Percentiles rank a stretch among this genome's conserved stretches.
These are phyloP conservation scores for Saxidomus purpurata DNA, from an alignment of 1,140 invertebrate genomes.

Conservation along the genomic window DNA sequence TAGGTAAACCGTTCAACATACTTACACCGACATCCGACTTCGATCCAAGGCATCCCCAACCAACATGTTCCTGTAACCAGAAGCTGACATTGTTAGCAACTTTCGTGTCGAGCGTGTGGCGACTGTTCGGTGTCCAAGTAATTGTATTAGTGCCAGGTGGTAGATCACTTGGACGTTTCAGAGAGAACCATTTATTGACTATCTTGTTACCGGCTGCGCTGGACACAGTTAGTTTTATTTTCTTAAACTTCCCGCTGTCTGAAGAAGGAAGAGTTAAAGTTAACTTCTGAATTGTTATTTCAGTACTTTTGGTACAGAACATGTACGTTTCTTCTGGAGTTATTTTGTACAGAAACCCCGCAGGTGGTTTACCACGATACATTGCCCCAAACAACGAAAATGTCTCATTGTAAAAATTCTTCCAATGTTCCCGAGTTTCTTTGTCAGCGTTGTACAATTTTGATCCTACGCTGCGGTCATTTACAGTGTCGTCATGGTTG, in stretches of 20 bases:
- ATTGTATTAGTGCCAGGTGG: not conserved
- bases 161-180: not conserved
- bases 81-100: conserved; percentile 5
- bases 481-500: conserved; percentile 85
- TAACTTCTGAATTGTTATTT: conserved; percentile 5
- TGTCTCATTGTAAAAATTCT: conserved; percentile 77
- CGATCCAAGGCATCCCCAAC: not conserved
- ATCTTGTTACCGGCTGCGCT: not conserved
- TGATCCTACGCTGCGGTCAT: conserved; percentile 84
- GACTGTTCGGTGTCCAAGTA: not conserved
- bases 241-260: not conserved
- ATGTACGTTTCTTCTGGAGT: conserved; percentile 50
- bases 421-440: conserved; percentile 80
- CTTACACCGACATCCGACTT: not conserved
- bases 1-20: not conserved
- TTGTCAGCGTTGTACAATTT: conserved; percentile 81
- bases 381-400: conserved; percentile 83
- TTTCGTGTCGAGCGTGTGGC: not conserved
- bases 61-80: not conserved
- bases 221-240: not conserved
- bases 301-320: conserved; percentile 1
- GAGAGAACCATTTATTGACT: not conserved
- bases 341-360: conserved; percentile 72
- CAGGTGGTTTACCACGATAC: conserved; percentile 82
- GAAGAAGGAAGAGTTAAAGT: conserved; percentile 63